These are phyloP conservation scores for Melikaiella ostensackeni DNA, from an alignment of 2,888 invertebrate species.

Conservation along the genomic window DNA sequence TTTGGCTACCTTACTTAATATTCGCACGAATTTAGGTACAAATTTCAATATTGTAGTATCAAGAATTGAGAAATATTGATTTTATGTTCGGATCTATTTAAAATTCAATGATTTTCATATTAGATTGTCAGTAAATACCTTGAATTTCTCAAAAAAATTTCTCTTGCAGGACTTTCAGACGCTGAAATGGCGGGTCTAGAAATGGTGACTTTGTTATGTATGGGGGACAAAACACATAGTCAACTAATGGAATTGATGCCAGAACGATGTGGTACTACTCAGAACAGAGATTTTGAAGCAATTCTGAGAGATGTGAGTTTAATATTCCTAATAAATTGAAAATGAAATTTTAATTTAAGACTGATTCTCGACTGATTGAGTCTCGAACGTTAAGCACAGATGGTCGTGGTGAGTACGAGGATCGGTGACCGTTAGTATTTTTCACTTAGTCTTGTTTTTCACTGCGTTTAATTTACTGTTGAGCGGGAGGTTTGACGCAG, in stretches of 20 bases:
- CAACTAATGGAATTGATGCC: slow-evolving; percentile 97
- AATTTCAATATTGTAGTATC: slow-evolving; percentile 1
- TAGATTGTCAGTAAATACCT: too few relatives aligned
- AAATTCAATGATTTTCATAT: too few relatives aligned
- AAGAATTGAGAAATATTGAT: too few relatives aligned
- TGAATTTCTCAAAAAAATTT: not conserved
- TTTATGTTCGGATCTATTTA: too few relatives aligned
- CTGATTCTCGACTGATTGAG: too few relatives aligned
- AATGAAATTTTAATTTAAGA: too few relatives aligned
- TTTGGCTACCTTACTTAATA: slow-evolving; percentile 91
- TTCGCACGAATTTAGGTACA: slow-evolving; percentile 91
- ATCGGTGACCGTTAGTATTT: too few relatives aligned
- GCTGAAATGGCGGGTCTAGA: slow-evolving; percentile 88
- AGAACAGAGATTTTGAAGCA: slow-evolving; percentile 92
- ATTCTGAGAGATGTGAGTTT: slow-evolving; percentile 85
- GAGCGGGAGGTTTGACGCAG: too few relatives aligned
- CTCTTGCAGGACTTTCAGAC: slow-evolving; percentile 80
- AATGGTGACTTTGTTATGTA: slow-evolving; percentile 95
- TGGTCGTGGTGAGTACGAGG: too few relatives aligned
- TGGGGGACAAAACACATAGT: slow-evolving; percentile 96
- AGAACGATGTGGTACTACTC: slow-evolving; percentile 94
- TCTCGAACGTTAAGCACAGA: too few relatives aligned
- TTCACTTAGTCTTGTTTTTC: too few relatives aligned
- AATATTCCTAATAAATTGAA: not conserved
- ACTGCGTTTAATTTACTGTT: too few relatives aligned